These are phyloP conservation scores for Hippocampus mohnikei DNA, from an alignment of 2,113 vertebrate genomes.

Conservation along the genomic window DNA sequence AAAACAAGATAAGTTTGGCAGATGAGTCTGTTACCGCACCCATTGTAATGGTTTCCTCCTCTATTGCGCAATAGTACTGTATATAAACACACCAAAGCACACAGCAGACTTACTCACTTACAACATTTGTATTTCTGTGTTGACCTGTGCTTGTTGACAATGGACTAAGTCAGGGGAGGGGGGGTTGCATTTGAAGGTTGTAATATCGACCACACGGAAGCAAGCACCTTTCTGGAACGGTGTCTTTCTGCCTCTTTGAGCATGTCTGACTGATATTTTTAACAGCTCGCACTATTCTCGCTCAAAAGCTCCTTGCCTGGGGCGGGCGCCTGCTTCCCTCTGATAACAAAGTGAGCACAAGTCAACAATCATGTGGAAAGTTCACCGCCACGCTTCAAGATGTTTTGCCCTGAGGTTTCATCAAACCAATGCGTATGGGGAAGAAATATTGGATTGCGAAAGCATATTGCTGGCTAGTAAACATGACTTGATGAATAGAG, in stretches of 20 bases:
- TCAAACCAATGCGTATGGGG: not conserved
- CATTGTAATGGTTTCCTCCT: conserved; percentile 15
- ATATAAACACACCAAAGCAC: not conserved
- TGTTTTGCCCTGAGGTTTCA: not conserved
- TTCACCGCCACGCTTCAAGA: not conserved
- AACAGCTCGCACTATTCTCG: conserved; percentile 11
- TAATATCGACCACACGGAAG: not conserved
- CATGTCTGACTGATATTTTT: conserved; percentile 8
- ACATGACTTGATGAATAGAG: not conserved
- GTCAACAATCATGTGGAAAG: not conserved
- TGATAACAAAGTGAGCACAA: conserved; percentile 13
- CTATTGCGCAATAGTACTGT: not conserved
- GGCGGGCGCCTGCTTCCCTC: conserved; percentile 15
- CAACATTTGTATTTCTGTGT: not conserved
- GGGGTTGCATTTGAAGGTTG: not conserved
- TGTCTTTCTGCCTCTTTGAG: not conserved
- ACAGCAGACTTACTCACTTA: not conserved
- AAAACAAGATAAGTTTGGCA: conserved; percentile 30
- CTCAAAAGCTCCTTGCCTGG: conserved; percentile 4
- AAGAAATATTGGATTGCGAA: not conserved
- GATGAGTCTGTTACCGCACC: conserved; percentile 15
- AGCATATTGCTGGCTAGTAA: not conserved
- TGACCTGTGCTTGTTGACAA: not conserved
- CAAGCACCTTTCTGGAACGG: not conserved
- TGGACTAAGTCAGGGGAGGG: not conserved